Evolutionary conservation across 1,140 invertebrate genomes (phyloP), one percentile per base, ranked within the genome.

Genomic region (Watersipora subatra): DNA sequence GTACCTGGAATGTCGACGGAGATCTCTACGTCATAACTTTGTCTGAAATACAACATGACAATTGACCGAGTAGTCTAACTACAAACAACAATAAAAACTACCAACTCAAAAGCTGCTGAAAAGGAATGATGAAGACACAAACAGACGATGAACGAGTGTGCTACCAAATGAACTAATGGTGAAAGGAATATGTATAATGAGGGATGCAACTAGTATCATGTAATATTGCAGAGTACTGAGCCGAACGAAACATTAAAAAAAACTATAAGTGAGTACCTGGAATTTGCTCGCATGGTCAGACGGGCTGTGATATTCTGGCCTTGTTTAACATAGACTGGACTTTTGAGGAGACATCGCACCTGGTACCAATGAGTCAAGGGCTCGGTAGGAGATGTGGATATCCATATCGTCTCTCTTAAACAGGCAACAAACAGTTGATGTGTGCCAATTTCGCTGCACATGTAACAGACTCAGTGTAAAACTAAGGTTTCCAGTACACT

Each of bases 281-380:
- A 91, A 81, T 99, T 99, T 19, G 94, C 93, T 70, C 89, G 83
- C 68, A 99, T 84, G 62, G 91, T 80, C 22, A 97, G 91, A 74
- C 87, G 85, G 3, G 95, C 96, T 17, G 87, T 89, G 27, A 98
- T 79, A 2, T 88, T 84, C 79, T 99, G 93, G 1, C 94, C 94
- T 78, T 91, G 90, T 82, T 95, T 94, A 29, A 91, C 91, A 74
- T 98, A 89, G 28, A 99, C 85, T 2, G 96, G 96, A 68, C 88
- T 89, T 74, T 95, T 90, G 28, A 99, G 76, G 28, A 99, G 83
- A 80, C 95, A 99, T 57, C 96, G 85, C 12, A 99, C 95, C 86
- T 99, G 95, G 81, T 99, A 99, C 96, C 96, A 99, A 81, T 99
- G 96, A 29, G 96, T 99, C 1, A 99, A 81, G n/a, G 95, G 92